Conservation (phyloP, 2,888 invertebrate species). For the Suillia variegata region DNA sequence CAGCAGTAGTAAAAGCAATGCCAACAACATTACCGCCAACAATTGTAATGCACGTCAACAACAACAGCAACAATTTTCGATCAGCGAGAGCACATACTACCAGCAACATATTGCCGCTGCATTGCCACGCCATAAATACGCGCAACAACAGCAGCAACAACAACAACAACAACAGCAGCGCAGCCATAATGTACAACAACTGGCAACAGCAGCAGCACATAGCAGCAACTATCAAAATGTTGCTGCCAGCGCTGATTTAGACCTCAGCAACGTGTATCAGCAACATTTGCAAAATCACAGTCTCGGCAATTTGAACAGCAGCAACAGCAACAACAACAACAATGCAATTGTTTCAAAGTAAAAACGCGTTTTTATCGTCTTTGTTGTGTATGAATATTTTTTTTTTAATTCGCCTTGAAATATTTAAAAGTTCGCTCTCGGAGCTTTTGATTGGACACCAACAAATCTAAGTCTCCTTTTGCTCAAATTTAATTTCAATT, state of each 20-base stretch:
- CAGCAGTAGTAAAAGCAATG: slow-evolving; percentile 23
- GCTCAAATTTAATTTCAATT: no score
- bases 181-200: no score
- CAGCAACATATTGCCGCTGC: slow-evolving; percentile 31
- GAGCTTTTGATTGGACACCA: no score
- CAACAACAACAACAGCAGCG: slow-evolving; percentile 15
- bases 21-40: background rate
- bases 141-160: background rate
- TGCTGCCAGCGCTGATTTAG: background rate
- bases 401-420: no score
- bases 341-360: slow-evolving; percentile 42
- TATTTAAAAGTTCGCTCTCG: no score
- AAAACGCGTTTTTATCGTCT: no score
- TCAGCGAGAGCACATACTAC: slow-evolving; percentile 5
- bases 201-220: slow-evolving; percentile 12
- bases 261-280: slow-evolving; percentile 7
- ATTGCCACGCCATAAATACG: background rate
- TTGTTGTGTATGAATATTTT: no score
- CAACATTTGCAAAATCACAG: slow-evolving; percentile 24
- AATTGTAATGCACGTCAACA: background rate
- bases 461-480: no score
- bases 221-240: background rate
- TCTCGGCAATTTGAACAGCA: background rate
- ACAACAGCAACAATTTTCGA: background rate
- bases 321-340: slow-evolving; percentile 9